Conservation (phyloP, 2,113 vertebrate genomes). For the Jacana jacana region DNA sequence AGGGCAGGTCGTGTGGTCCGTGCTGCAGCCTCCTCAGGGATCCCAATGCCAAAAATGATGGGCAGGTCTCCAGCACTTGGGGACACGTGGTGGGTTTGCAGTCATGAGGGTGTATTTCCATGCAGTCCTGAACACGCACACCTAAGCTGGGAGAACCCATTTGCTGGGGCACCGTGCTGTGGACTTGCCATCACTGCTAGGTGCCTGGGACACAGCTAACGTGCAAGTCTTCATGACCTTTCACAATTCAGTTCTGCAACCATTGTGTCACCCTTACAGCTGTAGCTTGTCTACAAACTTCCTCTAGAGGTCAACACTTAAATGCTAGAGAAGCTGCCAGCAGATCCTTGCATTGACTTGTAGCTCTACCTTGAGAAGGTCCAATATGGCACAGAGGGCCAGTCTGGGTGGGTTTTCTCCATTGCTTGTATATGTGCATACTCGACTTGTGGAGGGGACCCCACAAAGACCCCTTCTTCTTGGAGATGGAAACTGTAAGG, state of each 20-base stretch:
- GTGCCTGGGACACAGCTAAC: neutral
- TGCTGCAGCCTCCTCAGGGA: neutral
- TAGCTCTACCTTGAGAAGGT: neutral
- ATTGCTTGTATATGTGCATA: neutral
- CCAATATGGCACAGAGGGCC: neutral
- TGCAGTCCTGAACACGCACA: neutral
- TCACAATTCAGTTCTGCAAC: neutral
- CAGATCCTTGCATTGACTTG: neutral
- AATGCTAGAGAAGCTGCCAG: neutral
- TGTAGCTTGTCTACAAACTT: neutral
- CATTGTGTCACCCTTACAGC: neutral
- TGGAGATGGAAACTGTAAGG: neutral
- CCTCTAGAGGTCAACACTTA: conserved; percentile 52
- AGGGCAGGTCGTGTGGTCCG: neutral
- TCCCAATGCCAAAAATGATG: accelerated
- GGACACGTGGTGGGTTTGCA: accelerated
- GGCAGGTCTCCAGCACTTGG: neutral
- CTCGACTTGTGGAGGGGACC: neutral
- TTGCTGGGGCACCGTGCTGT: accelerated
- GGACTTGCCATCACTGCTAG: accelerated
- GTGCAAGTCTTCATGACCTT: neutral
- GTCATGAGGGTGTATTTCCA: neutral
- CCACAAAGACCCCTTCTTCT: neutral
- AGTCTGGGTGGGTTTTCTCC: neutral
- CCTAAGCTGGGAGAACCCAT: accelerated